Base-by-base conservation (phyloP, 1,140 invertebrate species). In the Aplysia californica region DNA sequence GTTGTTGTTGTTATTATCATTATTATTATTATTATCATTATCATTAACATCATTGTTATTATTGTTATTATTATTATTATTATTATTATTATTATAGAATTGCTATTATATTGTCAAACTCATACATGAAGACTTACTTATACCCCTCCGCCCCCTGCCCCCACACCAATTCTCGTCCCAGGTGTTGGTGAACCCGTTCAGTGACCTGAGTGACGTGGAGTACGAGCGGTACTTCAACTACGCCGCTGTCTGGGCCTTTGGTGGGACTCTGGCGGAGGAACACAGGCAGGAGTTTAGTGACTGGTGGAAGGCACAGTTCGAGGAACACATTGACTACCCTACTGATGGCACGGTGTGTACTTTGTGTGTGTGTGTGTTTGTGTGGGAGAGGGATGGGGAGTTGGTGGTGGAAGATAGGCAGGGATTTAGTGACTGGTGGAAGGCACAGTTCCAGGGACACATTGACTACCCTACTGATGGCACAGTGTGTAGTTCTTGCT, bases 231-330 rank as follows among this genome's bases (percentile, higher is more conserved):
- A 88, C 76, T 89, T 89, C 77, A 87, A 84, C 82, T 87, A 85
- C 78, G 85, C 88, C 1, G 83, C 82, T 70, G 83, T 89, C 65
- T 89, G 88, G 88, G 79, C 88, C 21, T 89, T 89, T 82, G 87
- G 77, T 59, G 87, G 87, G 15, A 87, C 87, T 6, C 79, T 89
- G 55, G 83, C 82, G 0, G 61, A 79, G 3, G 79, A 88, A 33
- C 61, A 84, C 70, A 71, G 86, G 2, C 85, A 89, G 59, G 78
- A 80, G 0, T 88, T 89, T 82, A 87, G 84, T 78, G 73, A 80
- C 56, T 89, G 88, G 88, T 89, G 88, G 88, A 84, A 80, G 67
- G 77, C 85, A 41, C 79, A 83, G 76, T 89, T 89, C 79, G 82
- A 85, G 35, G 78, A 86, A 39, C 77, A 85, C 59, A 83, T 87